A percentile compares a stretch with the other conserved stretches of the same genome.
phyloP scores from a whole-genome alignment of 92 coral and sea anemone genomes.

The Ricordea florida region DNA sequence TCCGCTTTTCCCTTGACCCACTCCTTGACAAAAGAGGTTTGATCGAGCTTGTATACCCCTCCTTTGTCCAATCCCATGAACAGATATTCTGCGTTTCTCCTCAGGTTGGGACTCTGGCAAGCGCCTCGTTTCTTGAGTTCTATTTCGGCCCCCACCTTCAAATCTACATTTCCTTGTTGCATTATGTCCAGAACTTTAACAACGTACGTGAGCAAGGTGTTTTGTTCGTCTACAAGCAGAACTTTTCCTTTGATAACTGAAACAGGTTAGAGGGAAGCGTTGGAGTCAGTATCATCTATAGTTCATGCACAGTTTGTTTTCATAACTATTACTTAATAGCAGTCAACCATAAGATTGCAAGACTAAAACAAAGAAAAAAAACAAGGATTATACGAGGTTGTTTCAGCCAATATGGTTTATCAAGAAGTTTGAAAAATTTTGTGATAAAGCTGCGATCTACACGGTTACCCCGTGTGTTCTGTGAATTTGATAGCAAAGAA shows the following conservation, averaged over 20 bases:
- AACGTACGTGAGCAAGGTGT: constrained; percentile 27
- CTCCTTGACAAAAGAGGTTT: constrained; percentile 54
- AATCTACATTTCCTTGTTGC: constrained; percentile 38
- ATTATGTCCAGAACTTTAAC: constrained; percentile 51
- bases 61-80: constrained; percentile 74
- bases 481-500: too few species aligned
- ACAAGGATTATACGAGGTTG: neutral
- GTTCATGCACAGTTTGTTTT: too few species aligned
- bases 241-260: constrained; percentile 75
- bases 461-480: too few species aligned
- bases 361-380: neutral
- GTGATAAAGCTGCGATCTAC: too few species aligned
- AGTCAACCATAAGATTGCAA: neutral
- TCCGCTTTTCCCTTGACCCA: constrained; percentile 23
- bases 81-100: constrained; percentile 31
- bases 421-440: too few species aligned
- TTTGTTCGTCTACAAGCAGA: constrained; percentile 52
- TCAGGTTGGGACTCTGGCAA: constrained; percentile 60
- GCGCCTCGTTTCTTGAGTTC: constrained; percentile 51
- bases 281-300: too few species aligned
- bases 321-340: neutral
- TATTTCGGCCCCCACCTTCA: neutral
- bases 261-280: too few species aligned
- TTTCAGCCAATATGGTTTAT: too few species aligned
- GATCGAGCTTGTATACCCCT: constrained; percentile 45